These are phyloP conservation scores for Anhinga anhinga DNA, from an alignment of 2,113 vertebrate genomes.

Conservation along the genomic window DNA sequence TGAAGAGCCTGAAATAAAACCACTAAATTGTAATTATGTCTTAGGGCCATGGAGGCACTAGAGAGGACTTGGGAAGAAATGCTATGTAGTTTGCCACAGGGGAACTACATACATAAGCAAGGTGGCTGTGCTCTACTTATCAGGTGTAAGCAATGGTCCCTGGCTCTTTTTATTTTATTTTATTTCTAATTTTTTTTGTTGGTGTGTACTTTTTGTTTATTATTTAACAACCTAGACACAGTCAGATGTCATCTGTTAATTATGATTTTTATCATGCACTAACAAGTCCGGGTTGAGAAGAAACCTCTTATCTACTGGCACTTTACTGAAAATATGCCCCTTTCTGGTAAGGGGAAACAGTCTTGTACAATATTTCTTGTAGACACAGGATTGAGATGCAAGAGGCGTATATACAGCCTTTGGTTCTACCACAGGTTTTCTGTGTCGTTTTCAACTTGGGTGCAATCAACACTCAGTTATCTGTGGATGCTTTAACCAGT, in stretches of 20 bases:
- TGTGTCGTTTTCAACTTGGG: background rate
- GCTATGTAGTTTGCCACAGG: background rate
- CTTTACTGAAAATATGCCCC: background rate
- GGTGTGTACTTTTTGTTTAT: background rate
- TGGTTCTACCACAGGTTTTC: background rate
- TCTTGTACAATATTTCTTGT: rapidly evolving
- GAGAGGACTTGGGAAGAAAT: background rate
- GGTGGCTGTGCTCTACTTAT: background rate
- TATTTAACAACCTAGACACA: background rate
- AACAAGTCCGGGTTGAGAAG: background rate
- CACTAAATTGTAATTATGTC: background rate
- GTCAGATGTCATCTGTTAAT: background rate
- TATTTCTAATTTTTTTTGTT: background rate
- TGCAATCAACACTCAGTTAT: background rate
- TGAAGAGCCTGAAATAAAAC: background rate
- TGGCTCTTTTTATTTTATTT: background rate
- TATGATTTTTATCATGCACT: background rate
- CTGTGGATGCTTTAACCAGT: background rate
- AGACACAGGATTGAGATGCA: background rate
- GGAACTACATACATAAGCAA: background rate
- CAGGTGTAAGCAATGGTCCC: background rate
- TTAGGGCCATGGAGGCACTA: background rate
- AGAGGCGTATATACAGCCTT: background rate
- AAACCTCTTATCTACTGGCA: background rate
- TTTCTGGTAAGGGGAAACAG: background rate